Evolutionary conservation across 2,797 vertebrate species (phyloP), one percentile per base, ranked within the genome.

Genomic region (Poeciliopsis turneri): DNA sequence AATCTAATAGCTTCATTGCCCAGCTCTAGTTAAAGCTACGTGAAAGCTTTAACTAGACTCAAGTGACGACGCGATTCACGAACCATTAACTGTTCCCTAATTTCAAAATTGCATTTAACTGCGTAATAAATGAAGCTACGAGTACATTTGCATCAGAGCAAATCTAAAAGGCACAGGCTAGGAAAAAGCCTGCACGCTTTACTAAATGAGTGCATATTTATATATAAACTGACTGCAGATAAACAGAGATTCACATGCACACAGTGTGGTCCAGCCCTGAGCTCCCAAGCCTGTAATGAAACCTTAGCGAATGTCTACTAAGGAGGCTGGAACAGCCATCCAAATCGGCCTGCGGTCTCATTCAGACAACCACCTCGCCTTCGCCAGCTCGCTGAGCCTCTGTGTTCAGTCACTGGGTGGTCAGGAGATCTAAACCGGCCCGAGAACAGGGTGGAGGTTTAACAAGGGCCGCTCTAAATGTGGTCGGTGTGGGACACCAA

Each of bases 281-380:
- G 90, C 89, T 88, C 76, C 78, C 30, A 41, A 78, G 91, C 88
- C 94, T 93, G 92, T 94, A 93, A 94, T 94, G 88, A 92, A 87
- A 86, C 86, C 90, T 89, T 77, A 80, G 90, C 83, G 82, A 92
- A 92, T 92, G 91, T 93, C 90, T 93, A 92, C 93, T 93, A 78
- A 89, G 82, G 89, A 92, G 92, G 90, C 91, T 79, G 86, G 82
- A 88, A 85, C 80, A 91, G 88, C 79, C 87, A 83, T 92, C 93
- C 92, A 94, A 91, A 90, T 89, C 75, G 83, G 90, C 92, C 88
- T 94, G 94, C 76, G 94, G 94, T 95, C 92, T 90, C 93, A 93
- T 93, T 92, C 93, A 94, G 94, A 94, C 93, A 90, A 92, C 92
- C 92, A 84, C 89, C 86, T 89, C 79, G 83, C 84, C 88, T 77